phyloP scores from a whole-genome alignment of 2,113 vertebrate genomes.

The Mormyrus iriodes region DNA sequence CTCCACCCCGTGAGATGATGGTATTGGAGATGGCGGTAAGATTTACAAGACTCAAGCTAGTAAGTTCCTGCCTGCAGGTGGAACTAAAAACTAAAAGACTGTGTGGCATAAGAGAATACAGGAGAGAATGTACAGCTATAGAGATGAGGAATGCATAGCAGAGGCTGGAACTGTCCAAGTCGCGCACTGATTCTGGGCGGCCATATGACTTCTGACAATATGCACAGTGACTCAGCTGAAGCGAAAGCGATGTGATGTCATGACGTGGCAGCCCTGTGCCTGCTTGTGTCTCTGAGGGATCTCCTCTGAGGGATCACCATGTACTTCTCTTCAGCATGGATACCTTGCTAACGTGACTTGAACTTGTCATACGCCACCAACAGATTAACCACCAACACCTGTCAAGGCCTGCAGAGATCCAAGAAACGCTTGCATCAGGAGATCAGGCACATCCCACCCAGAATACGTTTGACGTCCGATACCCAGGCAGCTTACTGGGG shows the following conservation, averaged over 20 bases:
- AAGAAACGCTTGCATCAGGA: background rate
- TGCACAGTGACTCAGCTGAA: background rate
- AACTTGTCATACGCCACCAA: background rate
- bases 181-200: background rate
- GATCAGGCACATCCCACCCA: too few relatives aligned
- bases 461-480: too few relatives aligned
- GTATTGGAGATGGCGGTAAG: background rate
- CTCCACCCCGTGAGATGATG: background rate
- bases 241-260: background rate
- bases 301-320: background rate
- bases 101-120: background rate
- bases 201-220: background rate
- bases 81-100: background rate
- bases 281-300: background rate
- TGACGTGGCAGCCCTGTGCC: background rate
- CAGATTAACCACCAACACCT: background rate
- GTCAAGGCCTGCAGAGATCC: background rate
- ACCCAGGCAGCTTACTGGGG: background rate
- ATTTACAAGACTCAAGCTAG: background rate
- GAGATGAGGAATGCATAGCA: background rate
- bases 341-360: background rate
- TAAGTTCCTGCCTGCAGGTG: background rate
- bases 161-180: background rate
- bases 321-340: background rate
- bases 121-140: background rate